Evolutionary conservation across 2,797 vertebrate genomes (phyloP).

Genomic region (Rhodeus uyekii): DNA sequence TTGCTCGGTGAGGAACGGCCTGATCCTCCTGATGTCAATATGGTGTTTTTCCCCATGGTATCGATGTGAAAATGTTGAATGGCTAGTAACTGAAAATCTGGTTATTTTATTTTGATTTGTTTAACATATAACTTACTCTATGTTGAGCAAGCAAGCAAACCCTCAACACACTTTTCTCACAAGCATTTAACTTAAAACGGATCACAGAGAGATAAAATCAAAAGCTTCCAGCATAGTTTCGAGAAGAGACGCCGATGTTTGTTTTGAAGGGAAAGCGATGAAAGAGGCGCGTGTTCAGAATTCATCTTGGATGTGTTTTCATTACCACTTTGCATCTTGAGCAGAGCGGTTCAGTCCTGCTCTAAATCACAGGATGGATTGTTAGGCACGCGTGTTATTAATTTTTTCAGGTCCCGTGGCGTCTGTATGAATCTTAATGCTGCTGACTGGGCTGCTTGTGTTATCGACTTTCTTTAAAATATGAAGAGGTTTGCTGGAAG

Average conservation of each 20-base stretch:
- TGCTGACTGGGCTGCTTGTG: conserved; percentile 81
- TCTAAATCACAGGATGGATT: conserved; percentile 84
- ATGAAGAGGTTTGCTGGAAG: conserved; percentile 85
- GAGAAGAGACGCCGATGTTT: neutral
- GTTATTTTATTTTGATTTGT: too few relatives aligned
- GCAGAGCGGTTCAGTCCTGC: conserved; percentile 73
- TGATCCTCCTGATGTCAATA: too few relatives aligned
- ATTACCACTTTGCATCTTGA: conserved; percentile 81
- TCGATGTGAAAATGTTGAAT: too few relatives aligned
- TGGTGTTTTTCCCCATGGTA: too few relatives aligned
- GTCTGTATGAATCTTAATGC: conserved; percentile 83
- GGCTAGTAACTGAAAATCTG: too few relatives aligned
- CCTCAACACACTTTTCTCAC: neutral
- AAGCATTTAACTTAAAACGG: neutral
- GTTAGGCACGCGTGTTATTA: conserved; percentile 86
- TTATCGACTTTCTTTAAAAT: conserved; percentile 87
- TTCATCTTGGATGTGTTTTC: conserved; percentile 77
- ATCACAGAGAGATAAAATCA: neutral
- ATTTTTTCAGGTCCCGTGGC: conserved; percentile 81
- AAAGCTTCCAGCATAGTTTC: neutral
- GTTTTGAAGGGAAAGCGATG: conserved; percentile 56
- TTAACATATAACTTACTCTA: too few relatives aligned
- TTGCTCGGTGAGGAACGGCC: too few relatives aligned
- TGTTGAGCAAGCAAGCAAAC: too few relatives aligned
- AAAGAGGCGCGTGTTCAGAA: conserved; percentile 68